A percentile compares a stretch with the other conserved stretches of the same genome.
These are phyloP conservation scores for Phasianus colchicus DNA, from an alignment of 2,113 vertebrate species.

Conservation along the genomic window DNA sequence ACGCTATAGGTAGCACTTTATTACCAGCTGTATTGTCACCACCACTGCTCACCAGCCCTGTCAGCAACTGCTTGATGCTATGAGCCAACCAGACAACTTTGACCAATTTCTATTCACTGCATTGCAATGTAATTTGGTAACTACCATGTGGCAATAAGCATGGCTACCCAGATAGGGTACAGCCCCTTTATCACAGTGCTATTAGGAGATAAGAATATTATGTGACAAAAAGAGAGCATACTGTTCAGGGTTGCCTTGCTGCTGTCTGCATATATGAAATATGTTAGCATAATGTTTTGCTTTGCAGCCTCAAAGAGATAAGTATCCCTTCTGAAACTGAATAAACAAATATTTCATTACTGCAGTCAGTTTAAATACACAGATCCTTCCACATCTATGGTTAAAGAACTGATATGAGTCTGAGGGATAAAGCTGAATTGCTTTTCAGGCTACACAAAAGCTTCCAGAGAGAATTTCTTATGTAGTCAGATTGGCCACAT, in stretches of 20 bases:
- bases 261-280: conserved; percentile 7
- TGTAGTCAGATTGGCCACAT: not conserved
- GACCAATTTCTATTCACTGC: conserved; percentile 28
- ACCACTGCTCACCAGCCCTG: conserved; percentile 18
- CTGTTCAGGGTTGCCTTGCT: conserved; percentile 7
- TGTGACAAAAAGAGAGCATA: conserved; percentile 51
- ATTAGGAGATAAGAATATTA: conserved; percentile 8
- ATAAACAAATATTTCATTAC: conserved; percentile 71
- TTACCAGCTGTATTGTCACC: conserved; percentile 1
- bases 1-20: not conserved
- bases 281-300: conserved; percentile 52
- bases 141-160: conserved; percentile 68
- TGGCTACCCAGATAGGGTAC: conserved; percentile 35
- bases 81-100: conserved; percentile 57
- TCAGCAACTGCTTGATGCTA: conserved; percentile 43
- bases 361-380: conserved; percentile 47
- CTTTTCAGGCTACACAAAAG: not conserved
- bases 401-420: not conserved
- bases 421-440: conserved; percentile 18
- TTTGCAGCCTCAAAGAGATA: conserved; percentile 48
- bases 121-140: conserved; percentile 65
- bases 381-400: conserved; percentile 25
- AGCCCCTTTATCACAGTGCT: conserved; percentile 8
- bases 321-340: conserved; percentile 53
- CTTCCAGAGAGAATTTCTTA: not conserved